Evolutionary conservation across 2,797 vertebrate species (phyloP), one percentile per base, ranked within the genome.

Genomic region (Todus mexicanus): DNA sequence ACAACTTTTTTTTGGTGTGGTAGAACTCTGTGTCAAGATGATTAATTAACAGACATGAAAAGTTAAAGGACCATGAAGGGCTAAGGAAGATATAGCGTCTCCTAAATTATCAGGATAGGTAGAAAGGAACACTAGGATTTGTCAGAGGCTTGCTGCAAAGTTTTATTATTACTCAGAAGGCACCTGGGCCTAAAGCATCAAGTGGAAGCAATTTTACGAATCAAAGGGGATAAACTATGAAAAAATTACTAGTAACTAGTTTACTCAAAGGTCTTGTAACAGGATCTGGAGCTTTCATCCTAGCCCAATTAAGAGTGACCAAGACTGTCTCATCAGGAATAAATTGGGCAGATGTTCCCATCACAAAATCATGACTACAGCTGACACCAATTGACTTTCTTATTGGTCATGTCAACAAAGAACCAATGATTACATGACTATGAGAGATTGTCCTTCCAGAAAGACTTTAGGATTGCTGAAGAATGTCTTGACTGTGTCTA

Each of bases 121-220:
- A 82, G 60, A 91, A 86, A 88, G 22, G 68, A 93, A 27, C 27
- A 42, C 33, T 29, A 78, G 79, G 47, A 48, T 90, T 90, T 88
- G 56, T 61, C 74, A 82, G 21, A 14, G 66, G 5, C 21, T 76
- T 50, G 48, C 45, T 84, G 66, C 64, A 29, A 86, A 57, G 18
- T 76, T 92, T 92, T 84, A 56, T 47, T 83, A 29, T 86, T 92
- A 35, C 21, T 90, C 12, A 56, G 53, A 92, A 88, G 37, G 33
- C 90, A 94, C 85, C 68, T 93, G 88, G 89, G n/a, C 35, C 37
- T 33, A 91, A 84, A 94, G 66, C 37, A 93, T 93, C 80, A 76
- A 96, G 56, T 90, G 95, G 95, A 94, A 96, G 63, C 80, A 96
- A 96, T 96, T 96, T 95, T 82, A 88, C 42, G 89, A 95, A 95